A percentile compares a stretch with the other conserved stretches of the same genome.
phyloP scores from a whole-genome alignment of 1,140 invertebrate genomes.

The Copidosoma floridanum region DNA sequence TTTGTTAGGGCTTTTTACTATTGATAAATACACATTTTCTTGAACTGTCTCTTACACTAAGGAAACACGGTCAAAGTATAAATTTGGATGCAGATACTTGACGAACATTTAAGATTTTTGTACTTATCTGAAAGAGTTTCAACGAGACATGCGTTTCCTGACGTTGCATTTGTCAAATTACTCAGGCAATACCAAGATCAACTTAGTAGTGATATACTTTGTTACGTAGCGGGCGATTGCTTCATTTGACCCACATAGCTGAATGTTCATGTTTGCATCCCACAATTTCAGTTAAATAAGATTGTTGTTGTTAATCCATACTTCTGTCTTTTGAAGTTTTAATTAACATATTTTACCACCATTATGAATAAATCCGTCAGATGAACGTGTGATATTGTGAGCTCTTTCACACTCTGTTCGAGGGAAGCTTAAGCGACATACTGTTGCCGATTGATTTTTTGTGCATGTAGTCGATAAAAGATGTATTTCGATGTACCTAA shows the following conservation, averaged over 20 bases:
- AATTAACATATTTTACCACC: conserved; percentile 28
- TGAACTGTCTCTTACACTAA: conserved; percentile 37
- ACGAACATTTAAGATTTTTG: conserved; percentile 29
- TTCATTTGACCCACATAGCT: conserved; percentile 41
- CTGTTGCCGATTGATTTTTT: conserved; percentile 18
- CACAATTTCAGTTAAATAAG: conserved; percentile 35
- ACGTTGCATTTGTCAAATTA: conserved; percentile 19
- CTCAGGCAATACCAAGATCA: conserved; percentile 32
- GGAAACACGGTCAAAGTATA: conserved; percentile 42
- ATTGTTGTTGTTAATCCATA: conserved; percentile 41
- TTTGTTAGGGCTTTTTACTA: conserved; percentile 41
- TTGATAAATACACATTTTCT: conserved; percentile 40
- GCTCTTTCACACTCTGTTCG: conserved; percentile 22
- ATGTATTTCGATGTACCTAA: not conserved
- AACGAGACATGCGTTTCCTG: conserved; percentile 31
- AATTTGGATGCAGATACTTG: conserved; percentile 43
- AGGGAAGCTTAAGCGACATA: conserved; percentile 30
- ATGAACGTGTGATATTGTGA: conserved; percentile 23
- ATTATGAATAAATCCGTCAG: conserved; percentile 30
- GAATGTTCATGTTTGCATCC: conserved; percentile 45
- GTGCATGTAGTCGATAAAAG: conserved; percentile 26
- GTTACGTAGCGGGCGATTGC: conserved; percentile 48
- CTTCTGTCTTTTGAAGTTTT: conserved; percentile 24
- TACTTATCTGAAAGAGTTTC: conserved; percentile 40
- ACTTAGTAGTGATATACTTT: conserved; percentile 44